Evolutionary conservation across 1,140 invertebrate genomes (phyloP), one percentile per base, ranked within the genome.

Genomic region (Drosophila santomea): DNA sequence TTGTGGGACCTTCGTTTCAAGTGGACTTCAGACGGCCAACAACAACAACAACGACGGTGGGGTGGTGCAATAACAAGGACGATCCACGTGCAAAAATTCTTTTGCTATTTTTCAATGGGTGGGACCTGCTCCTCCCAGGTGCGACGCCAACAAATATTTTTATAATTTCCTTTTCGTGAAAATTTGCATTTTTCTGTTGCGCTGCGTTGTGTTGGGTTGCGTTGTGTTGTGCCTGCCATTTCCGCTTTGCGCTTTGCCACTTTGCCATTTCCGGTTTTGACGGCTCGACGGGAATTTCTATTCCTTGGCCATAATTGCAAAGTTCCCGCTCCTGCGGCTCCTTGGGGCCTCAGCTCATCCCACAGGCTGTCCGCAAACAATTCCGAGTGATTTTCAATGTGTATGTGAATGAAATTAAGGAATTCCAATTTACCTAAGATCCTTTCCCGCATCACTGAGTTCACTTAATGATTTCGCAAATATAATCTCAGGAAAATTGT

Each of bases 221-320:
- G 43, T 71, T 58, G 64, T 71, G 64, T 73, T 73, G 48, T 83
- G 68, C 62, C 62, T 73, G 77, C 62, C 76, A 84, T 77, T 80
- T 85, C 81, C 81, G 81, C 58, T 80, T 71, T 77, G 45, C 51
- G 55, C 48, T 77, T 80, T 80, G 81, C 81, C 81, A 85, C 81
- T 85, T 84, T 85, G 78, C 81, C 73, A 85, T 85, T 85, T 85
- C 81, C 81, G 81, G 77, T 85, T 74, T 67, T 85, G 81, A 85
- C 81, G 73, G 56, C 74, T 78, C 52, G 55, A 44, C 56, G 55
- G 63, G 56, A 69, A 61, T 77, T 73, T 71, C 44, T 43, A 69
- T 77, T 68, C 39, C 74, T 85, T 50, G 15, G 52, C 52, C 72
- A 67, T 77, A 80, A 84, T 84, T 84, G 80, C 72, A 66, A 50